A percentile compares a stretch with the other conserved stretches of the same genome.
These are phyloP conservation scores for Myiopsitta monachus DNA, from an alignment of 2,113 vertebrate genomes.

Conservation along the genomic window DNA sequence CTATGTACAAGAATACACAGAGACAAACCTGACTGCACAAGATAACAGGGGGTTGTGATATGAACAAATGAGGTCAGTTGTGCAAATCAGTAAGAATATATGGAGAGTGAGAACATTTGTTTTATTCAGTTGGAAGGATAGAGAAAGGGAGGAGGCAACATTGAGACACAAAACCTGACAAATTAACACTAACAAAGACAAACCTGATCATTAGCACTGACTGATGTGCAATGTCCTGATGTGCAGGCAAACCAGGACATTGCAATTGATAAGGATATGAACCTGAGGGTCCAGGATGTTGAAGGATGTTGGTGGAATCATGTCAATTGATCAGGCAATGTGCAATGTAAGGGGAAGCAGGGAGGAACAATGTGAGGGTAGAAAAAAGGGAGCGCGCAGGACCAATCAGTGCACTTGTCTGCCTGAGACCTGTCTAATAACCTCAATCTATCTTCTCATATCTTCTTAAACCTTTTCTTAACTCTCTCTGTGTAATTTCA, in stretches of 20 bases:
- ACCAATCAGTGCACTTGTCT: background rate
- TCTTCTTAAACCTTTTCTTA: background rate
- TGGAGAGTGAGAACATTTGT: background rate
- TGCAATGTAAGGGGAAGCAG: background rate
- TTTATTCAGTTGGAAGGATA: background rate
- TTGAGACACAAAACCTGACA: background rate
- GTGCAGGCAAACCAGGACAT: background rate
- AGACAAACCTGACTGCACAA: background rate
- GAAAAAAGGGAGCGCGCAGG: fast-evolving
- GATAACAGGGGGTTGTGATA: background rate
- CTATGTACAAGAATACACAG: background rate
- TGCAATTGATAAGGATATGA: background rate
- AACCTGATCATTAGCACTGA: background rate
- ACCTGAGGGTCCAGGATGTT: background rate
- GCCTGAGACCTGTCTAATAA: background rate
- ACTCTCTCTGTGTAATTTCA: background rate
- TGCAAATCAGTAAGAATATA: background rate
- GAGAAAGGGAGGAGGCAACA: background rate
- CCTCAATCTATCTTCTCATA: background rate
- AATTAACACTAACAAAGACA: background rate
- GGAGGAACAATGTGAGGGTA: background rate
- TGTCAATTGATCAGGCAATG: background rate
- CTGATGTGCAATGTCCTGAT: background rate
- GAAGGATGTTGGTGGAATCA: background rate
- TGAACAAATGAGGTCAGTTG: fast-evolving